Conservation (phyloP, 1,140 invertebrate species). For the Drosophila fuyamai region DNA sequence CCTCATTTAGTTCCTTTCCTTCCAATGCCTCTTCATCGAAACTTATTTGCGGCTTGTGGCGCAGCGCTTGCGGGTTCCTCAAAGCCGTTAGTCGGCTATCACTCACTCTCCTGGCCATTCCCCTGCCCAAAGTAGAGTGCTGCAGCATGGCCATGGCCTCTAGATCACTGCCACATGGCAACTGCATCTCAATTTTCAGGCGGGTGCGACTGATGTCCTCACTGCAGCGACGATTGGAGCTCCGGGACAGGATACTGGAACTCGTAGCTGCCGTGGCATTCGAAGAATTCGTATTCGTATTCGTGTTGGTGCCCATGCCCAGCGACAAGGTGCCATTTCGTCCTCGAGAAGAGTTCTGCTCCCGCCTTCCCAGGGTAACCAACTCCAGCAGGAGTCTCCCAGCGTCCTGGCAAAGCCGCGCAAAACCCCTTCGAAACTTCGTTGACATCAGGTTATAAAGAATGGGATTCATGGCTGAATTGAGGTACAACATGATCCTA, state of each 20-base stretch:
- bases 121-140: slow-evolving; percentile 35
- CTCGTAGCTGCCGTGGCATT: slow-evolving; percentile 67
- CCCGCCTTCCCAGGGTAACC: slow-evolving; percentile 52
- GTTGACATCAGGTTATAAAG: slow-evolving; percentile 96
- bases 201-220: slow-evolving; percentile 72
- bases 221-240: slow-evolving; percentile 75
- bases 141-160: slow-evolving; percentile 80
- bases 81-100: slow-evolving; percentile 46
- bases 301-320: slow-evolving; percentile 62
- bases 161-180: slow-evolving; percentile 69
- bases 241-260: slow-evolving; percentile 74
- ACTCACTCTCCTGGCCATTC: slow-evolving; percentile 43
- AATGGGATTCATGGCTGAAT: slow-evolving; percentile 95
- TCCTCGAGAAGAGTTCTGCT: slow-evolving; percentile 23
- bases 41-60: slow-evolving; percentile 70
- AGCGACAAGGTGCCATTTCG: slow-evolving; percentile 62
- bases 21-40: slow-evolving; percentile 67
- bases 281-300: slow-evolving; percentile 66
- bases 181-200: slow-evolving; percentile 75
- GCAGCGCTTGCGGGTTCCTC: slow-evolving; percentile 29
- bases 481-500: slow-evolving; percentile 94
- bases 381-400: slow-evolving; percentile 63
- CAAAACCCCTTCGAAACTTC: slow-evolving; percentile 94
- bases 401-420: slow-evolving; percentile 86
- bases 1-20: not conserved